Conservation (phyloP, 2,888 invertebrate genomes). For the Napeogenes inachia region DNA sequence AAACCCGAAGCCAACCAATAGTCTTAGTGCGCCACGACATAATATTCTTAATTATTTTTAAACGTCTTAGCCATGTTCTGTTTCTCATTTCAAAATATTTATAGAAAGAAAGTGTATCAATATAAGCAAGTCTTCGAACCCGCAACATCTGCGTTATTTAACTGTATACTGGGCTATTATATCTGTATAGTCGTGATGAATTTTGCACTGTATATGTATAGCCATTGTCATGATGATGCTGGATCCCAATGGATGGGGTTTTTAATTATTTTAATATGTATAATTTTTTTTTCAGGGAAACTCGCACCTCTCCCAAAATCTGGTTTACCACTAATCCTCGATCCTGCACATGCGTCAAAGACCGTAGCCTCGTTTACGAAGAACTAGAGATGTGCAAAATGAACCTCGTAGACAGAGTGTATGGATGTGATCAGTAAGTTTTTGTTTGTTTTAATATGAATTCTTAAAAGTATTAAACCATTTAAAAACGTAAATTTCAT, state of each 20-base stretch:
- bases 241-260: not conserved
- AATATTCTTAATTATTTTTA: too few species aligned
- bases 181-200: too few species aligned
- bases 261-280: not conserved
- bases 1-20: too few species aligned
- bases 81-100: too few species aligned
- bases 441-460: not conserved
- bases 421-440: conserved; percentile 65
- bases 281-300: conserved; percentile 47
- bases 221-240: not conserved
- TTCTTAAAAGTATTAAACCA: not conserved
- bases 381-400: conserved; percentile 65
- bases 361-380: conserved; percentile 57
- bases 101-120: too few species aligned
- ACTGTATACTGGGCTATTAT: too few species aligned
- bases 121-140: too few species aligned
- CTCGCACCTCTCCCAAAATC: conserved; percentile 49
- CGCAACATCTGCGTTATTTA: too few species aligned
- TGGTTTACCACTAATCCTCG: conserved; percentile 65
- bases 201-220: not conserved
- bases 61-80: too few species aligned
- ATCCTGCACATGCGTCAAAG: conserved; percentile 64
- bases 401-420: conserved; percentile 59
- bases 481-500: not conserved
- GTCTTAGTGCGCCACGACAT: too few species aligned